phyloP scores from a whole-genome alignment of 2,888 invertebrate species.

The Napeogenes sylphis region DNA sequence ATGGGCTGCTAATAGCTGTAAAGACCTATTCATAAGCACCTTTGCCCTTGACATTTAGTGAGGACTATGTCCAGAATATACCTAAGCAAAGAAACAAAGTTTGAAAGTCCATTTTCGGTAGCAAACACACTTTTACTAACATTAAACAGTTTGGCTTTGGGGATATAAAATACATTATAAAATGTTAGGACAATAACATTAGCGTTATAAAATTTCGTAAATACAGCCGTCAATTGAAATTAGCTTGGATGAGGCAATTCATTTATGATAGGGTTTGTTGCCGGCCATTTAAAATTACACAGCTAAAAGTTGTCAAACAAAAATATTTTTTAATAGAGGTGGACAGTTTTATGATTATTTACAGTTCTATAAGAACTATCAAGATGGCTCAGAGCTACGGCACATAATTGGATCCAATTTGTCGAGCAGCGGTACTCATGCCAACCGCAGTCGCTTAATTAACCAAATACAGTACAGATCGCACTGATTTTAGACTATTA shows the following conservation, averaged over 20 bases:
- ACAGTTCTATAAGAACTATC: slow-evolving; percentile 37
- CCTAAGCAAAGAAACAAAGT: neutral
- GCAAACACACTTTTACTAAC: slow-evolving; percentile 1
- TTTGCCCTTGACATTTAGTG: neutral
- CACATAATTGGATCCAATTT: slow-evolving; percentile 47
- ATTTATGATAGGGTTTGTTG: neutral
- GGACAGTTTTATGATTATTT: slow-evolving; percentile 31
- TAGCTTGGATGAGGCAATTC: neutral
- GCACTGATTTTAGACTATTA: slow-evolving; percentile 51
- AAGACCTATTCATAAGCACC: neutral
- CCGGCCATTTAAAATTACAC: too few relatives aligned
- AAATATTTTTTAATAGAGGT: slow-evolving; percentile 17
- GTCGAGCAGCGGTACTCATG: slow-evolving; percentile 40
- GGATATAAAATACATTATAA: neutral
- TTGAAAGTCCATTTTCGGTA: neutral
- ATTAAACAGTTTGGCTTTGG: neutral
- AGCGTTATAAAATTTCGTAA: neutral
- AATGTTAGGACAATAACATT: neutral
- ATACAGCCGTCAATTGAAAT: too few relatives aligned
- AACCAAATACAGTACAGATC: slow-evolving; percentile 45
- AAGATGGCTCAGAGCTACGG: slow-evolving; percentile 47
- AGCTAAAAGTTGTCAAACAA: neutral
- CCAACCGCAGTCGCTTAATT: slow-evolving; percentile 44
- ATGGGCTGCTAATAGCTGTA: too few relatives aligned
- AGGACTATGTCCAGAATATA: neutral